Evolutionary conservation across 1,140 invertebrate species (phyloP).

Genomic region (Holotrichia oblita): DNA sequence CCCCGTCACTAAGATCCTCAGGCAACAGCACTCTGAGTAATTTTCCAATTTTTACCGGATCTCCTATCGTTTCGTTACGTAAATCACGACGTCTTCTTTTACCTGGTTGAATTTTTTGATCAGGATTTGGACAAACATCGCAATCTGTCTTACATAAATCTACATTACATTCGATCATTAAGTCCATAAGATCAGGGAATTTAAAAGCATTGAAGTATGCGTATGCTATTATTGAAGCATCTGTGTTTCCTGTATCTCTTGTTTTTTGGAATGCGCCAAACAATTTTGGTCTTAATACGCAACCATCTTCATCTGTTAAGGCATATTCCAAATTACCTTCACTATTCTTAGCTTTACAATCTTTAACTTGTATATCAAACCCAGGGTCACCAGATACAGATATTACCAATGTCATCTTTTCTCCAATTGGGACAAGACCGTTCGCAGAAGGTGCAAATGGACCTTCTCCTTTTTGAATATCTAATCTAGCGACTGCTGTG

Average conservation of each 20-base stretch:
- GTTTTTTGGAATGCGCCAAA: slow-evolving; percentile 86
- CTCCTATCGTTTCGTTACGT: slow-evolving; percentile 64
- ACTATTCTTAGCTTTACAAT: slow-evolving; percentile 79
- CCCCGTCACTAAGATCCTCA: slow-evolving; percentile 65
- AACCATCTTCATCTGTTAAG: slow-evolving; percentile 81
- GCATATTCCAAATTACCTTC: slow-evolving; percentile 71
- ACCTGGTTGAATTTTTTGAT: slow-evolving; percentile 72
- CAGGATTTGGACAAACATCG: slow-evolving; percentile 74
- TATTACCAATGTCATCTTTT: slow-evolving; percentile 83
- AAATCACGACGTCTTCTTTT: slow-evolving; percentile 65
- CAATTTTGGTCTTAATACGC: slow-evolving; percentile 82
- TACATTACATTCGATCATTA: slow-evolving; percentile 85
- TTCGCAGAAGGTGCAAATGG: slow-evolving; percentile 79
- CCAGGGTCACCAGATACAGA: slow-evolving; percentile 81
- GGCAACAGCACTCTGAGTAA: slow-evolving; percentile 73
- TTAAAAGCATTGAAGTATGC: slow-evolving; percentile 88
- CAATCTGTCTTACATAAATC: slow-evolving; percentile 86
- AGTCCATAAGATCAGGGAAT: slow-evolving; percentile 88
- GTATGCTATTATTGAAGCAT: slow-evolving; percentile 81
- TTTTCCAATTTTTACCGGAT: slow-evolving; percentile 69
- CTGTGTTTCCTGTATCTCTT: slow-evolving; percentile 73
- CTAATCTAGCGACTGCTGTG: slow-evolving; percentile 80
- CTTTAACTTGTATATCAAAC: slow-evolving; percentile 81
- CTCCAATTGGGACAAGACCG: slow-evolving; percentile 84
- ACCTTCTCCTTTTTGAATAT: slow-evolving; percentile 81